These are phyloP conservation scores for Onychostoma macrolepis DNA, from an alignment of 2,113 vertebrate genomes.

Conservation along the genomic window DNA sequence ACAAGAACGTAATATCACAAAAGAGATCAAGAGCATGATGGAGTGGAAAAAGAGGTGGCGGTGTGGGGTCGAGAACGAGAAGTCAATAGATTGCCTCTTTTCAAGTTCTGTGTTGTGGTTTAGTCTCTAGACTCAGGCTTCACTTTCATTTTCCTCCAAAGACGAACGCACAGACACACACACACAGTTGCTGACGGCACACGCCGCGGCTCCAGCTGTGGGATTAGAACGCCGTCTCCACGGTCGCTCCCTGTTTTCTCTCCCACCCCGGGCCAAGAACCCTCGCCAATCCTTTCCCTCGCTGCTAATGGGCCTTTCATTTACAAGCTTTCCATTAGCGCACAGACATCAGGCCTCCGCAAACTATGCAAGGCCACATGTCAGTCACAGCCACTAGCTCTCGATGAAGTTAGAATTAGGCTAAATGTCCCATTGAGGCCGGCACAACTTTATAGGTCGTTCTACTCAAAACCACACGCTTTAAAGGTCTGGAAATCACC, in stretches of 20 bases:
- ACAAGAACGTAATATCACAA: slow-evolving; percentile 16
- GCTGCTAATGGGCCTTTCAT: slow-evolving; percentile 58
- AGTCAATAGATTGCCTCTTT: slow-evolving; percentile 52
- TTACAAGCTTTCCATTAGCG: slow-evolving; percentile 64
- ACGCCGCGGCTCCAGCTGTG: slow-evolving; percentile 53
- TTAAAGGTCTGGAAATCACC: slow-evolving; percentile 45
- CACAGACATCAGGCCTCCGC: slow-evolving; percentile 66
- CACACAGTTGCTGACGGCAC: slow-evolving; percentile 47
- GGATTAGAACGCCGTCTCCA: slow-evolving; percentile 57
- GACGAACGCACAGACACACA: slow-evolving; percentile 6
- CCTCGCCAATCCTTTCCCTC: slow-evolving; percentile 66
- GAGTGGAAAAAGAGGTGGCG: slow-evolving; percentile 45
- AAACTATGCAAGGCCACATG: slow-evolving; percentile 24
- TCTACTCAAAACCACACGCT: slow-evolving; percentile 10
- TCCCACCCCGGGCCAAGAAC: slow-evolving; percentile 42
- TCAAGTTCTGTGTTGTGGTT: slow-evolving; percentile 63
- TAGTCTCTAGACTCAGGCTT: slow-evolving; percentile 50
- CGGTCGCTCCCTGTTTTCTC: slow-evolving; percentile 53
- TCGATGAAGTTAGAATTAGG: not conserved
- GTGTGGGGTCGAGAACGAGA: slow-evolving; percentile 44
- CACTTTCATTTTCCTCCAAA: slow-evolving; percentile 63
- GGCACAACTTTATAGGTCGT: not conserved
- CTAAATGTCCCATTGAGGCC: not conserved
- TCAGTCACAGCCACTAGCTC: slow-evolving; percentile 32
- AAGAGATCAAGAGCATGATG: slow-evolving; percentile 25